Evolutionary conservation across 2,113 vertebrate species (phyloP), one percentile per base, ranked within the genome.

Genomic region (Neolamprologus cancellatus): DNA sequence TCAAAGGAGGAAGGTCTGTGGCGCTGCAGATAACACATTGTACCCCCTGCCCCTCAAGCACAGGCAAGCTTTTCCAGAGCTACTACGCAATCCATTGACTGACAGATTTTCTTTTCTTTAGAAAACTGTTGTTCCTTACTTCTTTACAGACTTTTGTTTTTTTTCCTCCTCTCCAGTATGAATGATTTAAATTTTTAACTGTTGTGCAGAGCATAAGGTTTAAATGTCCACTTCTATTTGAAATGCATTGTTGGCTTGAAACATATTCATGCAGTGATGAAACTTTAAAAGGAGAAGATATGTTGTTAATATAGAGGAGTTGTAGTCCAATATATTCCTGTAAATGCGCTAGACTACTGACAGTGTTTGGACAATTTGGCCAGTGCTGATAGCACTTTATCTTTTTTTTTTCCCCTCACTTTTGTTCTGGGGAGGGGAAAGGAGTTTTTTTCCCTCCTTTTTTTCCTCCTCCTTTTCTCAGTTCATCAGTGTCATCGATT

Each of bases 1-100:
- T 95, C 94, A 95, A 93, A 95, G 89, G 34, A 87, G 69, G 79
- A 84, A 88, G 87, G 88, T 94, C 90, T 95, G 94, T 78, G 69
- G 88, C 66, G 84, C 84, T 83, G 81, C 86, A 95, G 95, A 95
- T 95, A 95, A 95, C 86, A 66, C 83, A 18, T 25, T 69, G 84
- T 86, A 88, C 88, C 90, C 74, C 18, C 44, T 64, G 52, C 18
- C 52, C 79, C 71, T 57, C 30, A 32, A 92, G 90, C 87, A 90
- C 59, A 18, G 7, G 59, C 80, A 64, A 87, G 92, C 87, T 79
- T 87, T 90, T 84, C 84, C 89, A 85, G 83, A 88, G 85, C 74
- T 81, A 87, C 87, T 83, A 8, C 14, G 5, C 82, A 54, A 50
- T 80, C 53, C 59, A 59, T 82, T 52, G 25, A 78, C 85, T 61